Conservation (phyloP, 1,140 invertebrate genomes). For the Delia radicum region DNA sequence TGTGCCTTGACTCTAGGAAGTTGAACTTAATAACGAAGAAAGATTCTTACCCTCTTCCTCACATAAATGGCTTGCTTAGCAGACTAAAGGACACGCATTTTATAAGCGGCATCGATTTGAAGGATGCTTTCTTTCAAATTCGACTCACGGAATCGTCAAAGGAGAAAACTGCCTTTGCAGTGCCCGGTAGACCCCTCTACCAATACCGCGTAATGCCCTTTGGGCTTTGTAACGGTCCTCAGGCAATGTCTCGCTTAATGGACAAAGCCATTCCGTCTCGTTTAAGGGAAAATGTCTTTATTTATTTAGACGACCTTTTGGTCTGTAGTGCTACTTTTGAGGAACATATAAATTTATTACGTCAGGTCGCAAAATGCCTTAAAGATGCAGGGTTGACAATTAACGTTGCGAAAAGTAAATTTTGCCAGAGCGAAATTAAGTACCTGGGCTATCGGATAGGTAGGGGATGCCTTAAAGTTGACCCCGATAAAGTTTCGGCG, state of each 20-base stretch:
- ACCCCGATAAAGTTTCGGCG: too few species aligned
- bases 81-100: too few species aligned
- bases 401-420: not conserved
- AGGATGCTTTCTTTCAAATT: too few species aligned
- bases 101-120: too few species aligned
- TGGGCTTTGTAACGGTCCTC: slow-evolving; percentile 6
- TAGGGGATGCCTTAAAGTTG: too few species aligned
- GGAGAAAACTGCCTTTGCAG: not conserved
- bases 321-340: slow-evolving; percentile 42
- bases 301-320: slow-evolving; percentile 29
- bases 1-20: not conserved
- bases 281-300: slow-evolving; percentile 10
- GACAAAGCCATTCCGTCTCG: not conserved
- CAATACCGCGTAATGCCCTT: not conserved
- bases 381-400: not conserved
- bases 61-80: not conserved
- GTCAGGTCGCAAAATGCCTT: not conserved
- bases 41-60: not conserved
- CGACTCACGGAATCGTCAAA: not conserved
- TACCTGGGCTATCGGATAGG: too few species aligned
- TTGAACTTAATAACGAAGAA: not conserved
- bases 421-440: too few species aligned
- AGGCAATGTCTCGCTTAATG: slow-evolving; percentile 18
- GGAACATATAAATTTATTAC: not conserved
- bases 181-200: not conserved